Evolutionary conservation across 2,888 invertebrate genomes (phyloP).

Genomic region (Scaeva pyrastri): DNA sequence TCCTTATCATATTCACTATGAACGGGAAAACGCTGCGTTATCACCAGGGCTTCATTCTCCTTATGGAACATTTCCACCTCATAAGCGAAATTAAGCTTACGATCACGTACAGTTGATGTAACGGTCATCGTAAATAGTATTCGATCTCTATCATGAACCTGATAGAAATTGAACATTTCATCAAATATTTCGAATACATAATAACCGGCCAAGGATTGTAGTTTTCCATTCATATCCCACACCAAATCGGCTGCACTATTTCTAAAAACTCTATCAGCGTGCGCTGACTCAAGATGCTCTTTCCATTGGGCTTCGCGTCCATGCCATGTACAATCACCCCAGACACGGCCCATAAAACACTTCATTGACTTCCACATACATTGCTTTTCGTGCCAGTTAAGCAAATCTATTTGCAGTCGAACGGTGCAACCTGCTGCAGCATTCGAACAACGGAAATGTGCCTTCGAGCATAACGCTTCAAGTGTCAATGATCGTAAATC

Average conservation of each 20-base stretch:
- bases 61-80: slow-evolving; percentile 82
- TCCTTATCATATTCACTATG: slow-evolving; percentile 83
- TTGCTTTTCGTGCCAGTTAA: slow-evolving; percentile 85
- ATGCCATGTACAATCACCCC: slow-evolving; percentile 86
- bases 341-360: slow-evolving; percentile 84
- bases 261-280: slow-evolving; percentile 84
- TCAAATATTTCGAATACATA: slow-evolving; percentile 82
- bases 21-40: slow-evolving; percentile 82
- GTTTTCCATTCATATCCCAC: slow-evolving; percentile 81
- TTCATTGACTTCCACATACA: slow-evolving; percentile 83
- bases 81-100: slow-evolving; percentile 81
- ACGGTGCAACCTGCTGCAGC: slow-evolving; percentile 85
- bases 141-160: slow-evolving; percentile 81
- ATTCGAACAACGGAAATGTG: slow-evolving; percentile 86
- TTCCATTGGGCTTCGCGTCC: slow-evolving; percentile 87
- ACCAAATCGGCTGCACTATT: slow-evolving; percentile 77
- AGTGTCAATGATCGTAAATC: slow-evolving; percentile 85
- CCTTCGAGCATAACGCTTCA: slow-evolving; percentile 86
- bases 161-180: slow-evolving; percentile 83
- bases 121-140: slow-evolving; percentile 83
- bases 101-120: slow-evolving; percentile 81
- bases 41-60: slow-evolving; percentile 81
- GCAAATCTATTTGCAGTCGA: slow-evolving; percentile 85
- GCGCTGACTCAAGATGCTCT: slow-evolving; percentile 86
- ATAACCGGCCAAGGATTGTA: slow-evolving; percentile 81